Evolutionary conservation across 2,113 vertebrate genomes (phyloP), one percentile per base, ranked within the genome.

Genomic region (Upupa epops): DNA sequence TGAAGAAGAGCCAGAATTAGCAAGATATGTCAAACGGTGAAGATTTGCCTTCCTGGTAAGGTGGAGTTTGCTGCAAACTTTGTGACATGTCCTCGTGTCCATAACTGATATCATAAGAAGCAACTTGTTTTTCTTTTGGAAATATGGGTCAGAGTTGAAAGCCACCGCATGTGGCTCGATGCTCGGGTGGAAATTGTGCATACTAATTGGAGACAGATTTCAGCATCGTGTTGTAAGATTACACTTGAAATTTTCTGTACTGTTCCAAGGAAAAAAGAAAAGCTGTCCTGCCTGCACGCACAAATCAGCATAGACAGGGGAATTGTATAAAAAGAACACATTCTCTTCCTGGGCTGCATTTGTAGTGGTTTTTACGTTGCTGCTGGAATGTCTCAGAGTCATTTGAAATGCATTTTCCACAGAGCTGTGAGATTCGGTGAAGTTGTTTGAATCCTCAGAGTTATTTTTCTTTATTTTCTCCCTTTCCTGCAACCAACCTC

Each of bases 381-480:
- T 94, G 59, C 34, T 89, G 48, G 71, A 89, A 49, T 17, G 51
- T 70, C 81, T 92, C 59, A 45, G 31, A 72, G 37, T 85, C 5
- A 89, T 94, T 95, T 93, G 68, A 94, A 95, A 94, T 89, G 68
- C 77, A 66, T 92, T 93, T 95, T 80, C n/a, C 20, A 56, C 25
- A 75, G 86, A 92, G 59, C 66, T 95, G 88, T 90, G 89, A 93
- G 70, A 85, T 76, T 92, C 90, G 36, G 60, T 89, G 66, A 92
- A 83, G 59, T 24, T 60, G 66, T 82, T 82, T 89, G 63, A 88
- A 88, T 92, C 86, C 80, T 79, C 45, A 56, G 83, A 81, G 34
- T 71, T 90, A 71, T 83, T 88, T 92, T 82, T 82, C 81, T 88
- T 82, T 70, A 88, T 93, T 92, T 90, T 84, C 37, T 86, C 46